Evolutionary conservation across 1,140 invertebrate genomes (phyloP).

Genomic region (Cydia splendana): DNA sequence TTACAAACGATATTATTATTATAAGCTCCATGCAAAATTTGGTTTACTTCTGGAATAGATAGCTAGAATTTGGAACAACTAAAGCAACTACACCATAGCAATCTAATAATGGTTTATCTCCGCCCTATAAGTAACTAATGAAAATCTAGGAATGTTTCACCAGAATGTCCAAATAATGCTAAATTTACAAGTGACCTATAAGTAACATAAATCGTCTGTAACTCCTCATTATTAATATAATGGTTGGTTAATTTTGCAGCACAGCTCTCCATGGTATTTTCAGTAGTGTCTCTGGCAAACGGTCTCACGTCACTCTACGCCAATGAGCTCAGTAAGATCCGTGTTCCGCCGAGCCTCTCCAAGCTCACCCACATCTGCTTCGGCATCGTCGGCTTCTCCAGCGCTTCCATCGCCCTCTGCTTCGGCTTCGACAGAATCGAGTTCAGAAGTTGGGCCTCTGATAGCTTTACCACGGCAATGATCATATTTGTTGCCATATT

Average conservation of each 20-base stretch:
- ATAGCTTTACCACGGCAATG: conserved; percentile 23
- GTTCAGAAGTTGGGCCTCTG: conserved; percentile 41
- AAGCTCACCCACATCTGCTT: conserved; percentile 46
- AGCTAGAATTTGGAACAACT: too few relatives aligned
- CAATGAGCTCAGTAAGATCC: conserved; percentile 36
- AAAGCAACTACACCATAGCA: too few relatives aligned
- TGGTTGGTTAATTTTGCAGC: conserved; percentile 35
- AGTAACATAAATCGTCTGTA: not conserved
- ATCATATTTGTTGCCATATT: conserved; percentile 36
- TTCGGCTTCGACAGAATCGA: conserved; percentile 40
- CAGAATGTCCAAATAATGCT: too few relatives aligned
- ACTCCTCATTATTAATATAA: not conserved
- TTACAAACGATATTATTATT: too few relatives aligned
- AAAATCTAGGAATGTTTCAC: too few relatives aligned
- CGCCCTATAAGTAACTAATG: too few relatives aligned
- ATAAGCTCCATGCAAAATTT: too few relatives aligned
- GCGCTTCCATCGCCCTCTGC: conserved; percentile 39
- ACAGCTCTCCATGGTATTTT: conserved; percentile 44
- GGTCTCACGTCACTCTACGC: conserved; percentile 43
- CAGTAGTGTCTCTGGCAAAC: conserved; percentile 38
- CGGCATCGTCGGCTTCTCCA: conserved; percentile 38
- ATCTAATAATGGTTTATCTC: too few relatives aligned
- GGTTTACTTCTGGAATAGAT: too few relatives aligned
- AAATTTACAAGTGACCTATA: too few relatives aligned
- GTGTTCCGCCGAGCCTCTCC: conserved; percentile 35